phyloP scores from a whole-genome alignment of 2,888 invertebrate species.

The Lissonota sp. region DNA sequence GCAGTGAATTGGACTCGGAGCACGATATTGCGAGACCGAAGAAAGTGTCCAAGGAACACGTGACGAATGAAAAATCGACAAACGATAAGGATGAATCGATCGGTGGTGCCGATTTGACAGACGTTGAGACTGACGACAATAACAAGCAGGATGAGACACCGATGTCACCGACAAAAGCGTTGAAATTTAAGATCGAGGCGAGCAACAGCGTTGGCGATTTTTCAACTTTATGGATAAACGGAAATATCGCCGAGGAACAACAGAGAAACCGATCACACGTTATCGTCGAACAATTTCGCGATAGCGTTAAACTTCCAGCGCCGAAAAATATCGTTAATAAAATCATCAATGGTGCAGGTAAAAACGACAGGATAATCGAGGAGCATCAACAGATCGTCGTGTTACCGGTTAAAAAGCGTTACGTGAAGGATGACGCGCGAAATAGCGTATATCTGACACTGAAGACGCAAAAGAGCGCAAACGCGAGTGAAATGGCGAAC shows the following conservation, averaged over 20 bases:
- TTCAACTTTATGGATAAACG: slow-evolving; percentile 76
- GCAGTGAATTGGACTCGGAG: slow-evolving; percentile 46
- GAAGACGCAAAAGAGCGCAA: slow-evolving; percentile 64
- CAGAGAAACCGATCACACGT: slow-evolving; percentile 30
- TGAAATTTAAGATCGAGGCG: slow-evolving; percentile 78
- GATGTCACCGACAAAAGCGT: slow-evolving; percentile 26
- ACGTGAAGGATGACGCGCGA: slow-evolving; percentile 77
- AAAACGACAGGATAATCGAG: slow-evolving; percentile 33
- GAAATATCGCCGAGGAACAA: slow-evolving; percentile 44
- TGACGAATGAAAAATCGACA: slow-evolving; percentile 29
- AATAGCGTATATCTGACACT: slow-evolving; percentile 80
- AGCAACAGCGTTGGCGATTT: slow-evolving; percentile 80
- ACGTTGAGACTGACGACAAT: background rate
- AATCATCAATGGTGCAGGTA: background rate
- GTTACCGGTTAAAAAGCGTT: slow-evolving; percentile 76
- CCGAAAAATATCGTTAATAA: slow-evolving; percentile 66
- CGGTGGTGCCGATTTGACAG: slow-evolving; percentile 44
- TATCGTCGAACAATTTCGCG: slow-evolving; percentile 76
- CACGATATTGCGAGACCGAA: slow-evolving; percentile 16
- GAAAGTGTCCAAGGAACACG: slow-evolving; percentile 50
- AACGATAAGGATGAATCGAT: slow-evolving; percentile 35
- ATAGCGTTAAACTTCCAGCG: slow-evolving; percentile 77
- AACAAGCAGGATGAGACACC: slow-evolving; percentile 2
- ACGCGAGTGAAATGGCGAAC: slow-evolving; percentile 23
- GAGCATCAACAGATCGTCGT: slow-evolving; percentile 75